A percentile compares a stretch with the other conserved stretches of the same genome.
phyloP scores from a whole-genome alignment of 2,113 vertebrate genomes.

The Crotalus tigris region DNA sequence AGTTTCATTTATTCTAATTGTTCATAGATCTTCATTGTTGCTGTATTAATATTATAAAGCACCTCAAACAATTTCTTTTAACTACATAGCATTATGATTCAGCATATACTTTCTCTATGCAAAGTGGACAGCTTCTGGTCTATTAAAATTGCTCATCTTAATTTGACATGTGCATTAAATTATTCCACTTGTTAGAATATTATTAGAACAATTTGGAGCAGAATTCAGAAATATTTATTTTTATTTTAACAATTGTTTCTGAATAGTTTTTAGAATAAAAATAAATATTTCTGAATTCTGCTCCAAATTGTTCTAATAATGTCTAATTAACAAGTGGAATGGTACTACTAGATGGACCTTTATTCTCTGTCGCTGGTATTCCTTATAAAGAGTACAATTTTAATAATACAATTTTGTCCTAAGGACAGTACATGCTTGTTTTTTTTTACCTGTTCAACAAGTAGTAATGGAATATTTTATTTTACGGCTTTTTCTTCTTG shows the following conservation, averaged over 20 bases:
- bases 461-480: conserved; percentile 50
- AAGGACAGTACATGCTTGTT: neutral
- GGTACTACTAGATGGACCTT: neutral
- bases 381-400: neutral
- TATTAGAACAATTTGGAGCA: neutral
- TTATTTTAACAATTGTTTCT: neutral
- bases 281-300: neutral
- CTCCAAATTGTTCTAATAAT: neutral
- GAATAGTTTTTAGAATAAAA: neutral
- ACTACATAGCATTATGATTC: neutral
- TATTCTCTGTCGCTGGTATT: neutral
- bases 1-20: neutral
- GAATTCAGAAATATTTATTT: neutral
- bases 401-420: conserved; percentile 23
- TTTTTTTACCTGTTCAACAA: conserved; percentile 67
- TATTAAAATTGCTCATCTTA: neutral
- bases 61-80: neutral
- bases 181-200: neutral
- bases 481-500: conserved; percentile 51
- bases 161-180: neutral
- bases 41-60: neutral
- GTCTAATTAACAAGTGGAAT: neutral
- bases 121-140: neutral
- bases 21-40: neutral
- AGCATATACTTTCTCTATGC: neutral